Percentiles rank a stretch among this genome's conserved stretches.
These are phyloP conservation scores for Trypoxylus dichotomus DNA, from an alignment of 1,140 invertebrate genomes.

Conservation along the genomic window DNA sequence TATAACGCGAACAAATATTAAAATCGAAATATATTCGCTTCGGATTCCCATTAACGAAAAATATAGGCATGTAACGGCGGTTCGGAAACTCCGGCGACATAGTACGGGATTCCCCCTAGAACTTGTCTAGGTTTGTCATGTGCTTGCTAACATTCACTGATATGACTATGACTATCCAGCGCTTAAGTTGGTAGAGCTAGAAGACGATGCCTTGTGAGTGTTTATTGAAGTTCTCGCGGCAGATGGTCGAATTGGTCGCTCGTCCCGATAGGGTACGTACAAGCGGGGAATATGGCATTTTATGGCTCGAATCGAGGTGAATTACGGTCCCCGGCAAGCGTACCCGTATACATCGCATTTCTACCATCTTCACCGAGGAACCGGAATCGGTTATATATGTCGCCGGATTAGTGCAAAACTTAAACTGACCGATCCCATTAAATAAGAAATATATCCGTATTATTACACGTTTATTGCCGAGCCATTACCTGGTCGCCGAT, in stretches of 20 bases:
- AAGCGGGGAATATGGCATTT: not conserved
- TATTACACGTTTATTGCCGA: constrained; percentile 14
- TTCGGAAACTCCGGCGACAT: not conserved
- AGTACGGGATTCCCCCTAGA: not conserved
- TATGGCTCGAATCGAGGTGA: not conserved
- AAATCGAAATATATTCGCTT: not conserved
- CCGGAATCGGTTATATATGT: constrained; percentile 5
- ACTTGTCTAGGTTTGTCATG: too few species aligned
- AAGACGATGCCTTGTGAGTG: too few species aligned
- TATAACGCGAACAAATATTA: not conserved
- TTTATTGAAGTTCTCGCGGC: not conserved
- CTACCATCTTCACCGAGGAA: not conserved
- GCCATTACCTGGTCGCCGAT: not conserved
- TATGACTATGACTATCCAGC: not conserved
- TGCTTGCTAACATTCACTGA: not conserved
- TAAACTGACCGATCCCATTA: constrained; percentile 22
- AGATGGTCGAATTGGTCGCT: not conserved
- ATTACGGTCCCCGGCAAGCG: not conserved
- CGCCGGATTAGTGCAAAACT: constrained; percentile 6
- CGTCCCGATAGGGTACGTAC: too few species aligned
- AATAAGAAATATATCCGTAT: constrained; percentile 25
- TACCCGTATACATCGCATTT: not conserved
- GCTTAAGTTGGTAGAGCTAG: too few species aligned
- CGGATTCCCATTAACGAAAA: not conserved
- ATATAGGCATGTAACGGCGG: not conserved